Base-by-base conservation (phyloP, 2,113 vertebrate genomes). In the Cisticola juncidis region DNA sequence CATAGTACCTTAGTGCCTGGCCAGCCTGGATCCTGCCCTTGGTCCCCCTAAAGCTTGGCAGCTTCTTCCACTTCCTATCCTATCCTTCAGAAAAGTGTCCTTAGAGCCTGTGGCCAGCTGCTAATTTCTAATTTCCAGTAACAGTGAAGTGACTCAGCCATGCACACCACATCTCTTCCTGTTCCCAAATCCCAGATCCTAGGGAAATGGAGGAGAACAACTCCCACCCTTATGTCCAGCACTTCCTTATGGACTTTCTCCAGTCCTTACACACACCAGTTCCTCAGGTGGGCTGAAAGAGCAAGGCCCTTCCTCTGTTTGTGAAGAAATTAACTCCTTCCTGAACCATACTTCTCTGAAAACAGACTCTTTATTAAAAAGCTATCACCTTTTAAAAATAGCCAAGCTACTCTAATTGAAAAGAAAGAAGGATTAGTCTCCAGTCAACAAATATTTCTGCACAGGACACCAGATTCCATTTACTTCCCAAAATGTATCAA, bases 1-100 rank as follows among this genome's bases (percentile, higher is more conserved):
- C n/a, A 45, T 0, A n/a, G 31, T 5, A 6, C 2, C 35, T 47
- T 1, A 21, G 13, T 6, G 9, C 44, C 31, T 26, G 33, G 47
- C 35, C 56, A 81, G 35, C 33, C 56, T 51, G 6, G 7, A n/a
- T 16, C 53, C 61, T 76, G 47, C n/a, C 33, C 70, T 56, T 0
- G 0, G 23, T 23, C 62, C 48, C 31, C 40, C 38, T 5, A 53
- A 62, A 12, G 9, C 33, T 29, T 20, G 12, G 21, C n/a, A 8
- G 14, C 33, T 88, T 68, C 74, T 82, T 71, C 42, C 38, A 15
- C 15, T 24, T 29, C 31, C 44, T 64, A 12, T 19, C 44, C 44
- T 51, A 3, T 6, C 25, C 79, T 64, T 68, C 44, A 77, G 14
- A 24, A 29, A 66, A 21, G 33, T 2, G 6, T 15, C 38, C 28